These are phyloP conservation scores for Agrotis segetum DNA, from an alignment of 2,888 invertebrate species.

Conservation along the genomic window DNA sequence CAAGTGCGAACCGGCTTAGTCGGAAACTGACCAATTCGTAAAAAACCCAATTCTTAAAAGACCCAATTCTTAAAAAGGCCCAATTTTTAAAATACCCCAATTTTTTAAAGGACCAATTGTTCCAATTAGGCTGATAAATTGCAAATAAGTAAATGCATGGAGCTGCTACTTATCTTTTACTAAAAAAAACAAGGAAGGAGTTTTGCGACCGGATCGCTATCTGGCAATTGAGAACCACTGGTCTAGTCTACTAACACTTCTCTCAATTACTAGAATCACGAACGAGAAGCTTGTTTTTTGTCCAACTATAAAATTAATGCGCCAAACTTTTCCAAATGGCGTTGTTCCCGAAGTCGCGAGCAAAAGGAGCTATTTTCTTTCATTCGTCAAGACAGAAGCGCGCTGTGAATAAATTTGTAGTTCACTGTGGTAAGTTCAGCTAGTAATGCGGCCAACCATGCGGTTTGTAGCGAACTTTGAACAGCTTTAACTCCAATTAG, in stretches of 20 bases:
- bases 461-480: slow-evolving; percentile 64
- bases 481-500: slow-evolving; percentile 67
- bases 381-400: slow-evolving; percentile 45
- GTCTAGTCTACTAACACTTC: slow-evolving; percentile 41
- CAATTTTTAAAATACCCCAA: too few species aligned
- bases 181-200: too few species aligned
- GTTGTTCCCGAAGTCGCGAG: slow-evolving; percentile 39
- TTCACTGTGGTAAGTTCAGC: slow-evolving; percentile 60
- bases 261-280: slow-evolving; percentile 49
- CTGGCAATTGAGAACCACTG: too few species aligned
- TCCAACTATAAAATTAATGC: slow-evolving; percentile 56
- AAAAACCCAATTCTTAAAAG: too few species aligned
- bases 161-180: too few species aligned
- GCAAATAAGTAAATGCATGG: too few species aligned
- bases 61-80: too few species aligned
- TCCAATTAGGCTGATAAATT: too few species aligned
- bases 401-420: slow-evolving; percentile 59
- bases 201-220: too few species aligned
- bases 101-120: too few species aligned
- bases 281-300: slow-evolving; percentile 46
- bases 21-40: too few species aligned
- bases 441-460: slow-evolving; percentile 59
- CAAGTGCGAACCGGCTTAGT: too few species aligned
- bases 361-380: slow-evolving; percentile 56
- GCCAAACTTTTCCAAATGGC: slow-evolving; percentile 58